These are phyloP conservation scores for Sandelia bainsii DNA, from an alignment of 2,797 vertebrate genomes.

Conservation along the genomic window DNA sequence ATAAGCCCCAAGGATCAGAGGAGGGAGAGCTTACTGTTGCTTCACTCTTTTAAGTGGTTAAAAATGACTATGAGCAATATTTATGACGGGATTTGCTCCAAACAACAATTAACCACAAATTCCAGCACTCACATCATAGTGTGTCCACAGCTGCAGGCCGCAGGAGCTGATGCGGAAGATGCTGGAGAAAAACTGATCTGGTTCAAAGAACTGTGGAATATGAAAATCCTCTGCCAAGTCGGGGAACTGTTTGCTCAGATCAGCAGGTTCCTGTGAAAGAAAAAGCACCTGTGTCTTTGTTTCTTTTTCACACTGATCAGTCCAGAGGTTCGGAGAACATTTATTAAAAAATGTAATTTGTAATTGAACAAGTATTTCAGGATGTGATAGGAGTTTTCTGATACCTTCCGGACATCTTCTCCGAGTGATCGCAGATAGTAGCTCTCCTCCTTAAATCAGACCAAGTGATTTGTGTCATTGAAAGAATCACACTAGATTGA, in stretches of 20 bases:
- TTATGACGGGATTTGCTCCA: no score
- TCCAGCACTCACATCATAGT: conserved; percentile 91
- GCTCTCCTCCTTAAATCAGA: conserved; percentile 89
- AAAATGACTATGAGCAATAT: no score
- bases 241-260: conserved; percentile 94
- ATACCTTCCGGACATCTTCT: conserved; percentile 93
- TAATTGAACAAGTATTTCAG: no score
- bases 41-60: no score
- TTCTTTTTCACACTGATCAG: neutral
- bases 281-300: neutral
- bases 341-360: no score
- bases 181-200: conserved; percentile 93
- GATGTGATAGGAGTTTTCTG: neutral
- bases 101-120: neutral
- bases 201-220: conserved; percentile 90
- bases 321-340: neutral
- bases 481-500: neutral
- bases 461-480: neutral
- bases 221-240: conserved; percentile 89
- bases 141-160: conserved; percentile 95
- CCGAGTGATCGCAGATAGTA: conserved; percentile 96
- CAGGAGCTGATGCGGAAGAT: conserved; percentile 96
- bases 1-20: neutral
- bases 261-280: conserved; percentile 89
- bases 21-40: neutral